Base-by-base conservation (phyloP, 2,797 vertebrate species). In the Psittacula echo region DNA sequence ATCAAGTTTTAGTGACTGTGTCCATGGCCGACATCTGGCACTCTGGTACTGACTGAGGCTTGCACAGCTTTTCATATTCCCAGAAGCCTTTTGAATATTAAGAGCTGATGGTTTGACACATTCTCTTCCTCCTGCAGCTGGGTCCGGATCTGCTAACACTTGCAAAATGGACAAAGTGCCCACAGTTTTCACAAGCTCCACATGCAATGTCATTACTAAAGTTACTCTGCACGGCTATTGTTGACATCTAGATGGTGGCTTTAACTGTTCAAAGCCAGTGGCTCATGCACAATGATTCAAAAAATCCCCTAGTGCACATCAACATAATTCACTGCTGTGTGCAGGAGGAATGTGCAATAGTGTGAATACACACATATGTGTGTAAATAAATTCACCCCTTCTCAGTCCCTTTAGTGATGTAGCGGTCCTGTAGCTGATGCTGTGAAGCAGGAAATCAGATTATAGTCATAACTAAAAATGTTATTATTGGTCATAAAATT, bases 401-500 rank as follows among this genome's bases (percentile, higher is more conserved):
- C 26, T 64, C 2, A 2, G 62, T 6, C 45, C 41, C 19, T 54
- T 17, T 61, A 78, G 39, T 58, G 53, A 70, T 61, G 61, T 20
- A 67, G 68, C 32, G 51, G 76, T 37, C 13, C 37, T 60, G 23
- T 11, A 67, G 60, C 48, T 90, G 77, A 86, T 58, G 60, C 39
- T 74, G 32, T 85, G 78, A 77, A 91, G 61, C 71, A 81, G 70
- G 73, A 95, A 94, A 93, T 89, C 58, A 32, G 90, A 89, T 94
- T 93, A 93, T 77, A 56, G 24, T 21, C 74, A 72, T 65, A 93
- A 89, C 78, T 88, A 94, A 95, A 93, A 94, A 85, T 29, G 56
- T 71, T 94, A 77, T 74, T 94, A 90, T 89, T 94, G 77, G 77
- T 89, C 89, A 90, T 94, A 95, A 95, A 92, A 94, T 95, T 92